Conservation (phyloP, 2,113 vertebrate genomes). For the Gobio gobio region DNA sequence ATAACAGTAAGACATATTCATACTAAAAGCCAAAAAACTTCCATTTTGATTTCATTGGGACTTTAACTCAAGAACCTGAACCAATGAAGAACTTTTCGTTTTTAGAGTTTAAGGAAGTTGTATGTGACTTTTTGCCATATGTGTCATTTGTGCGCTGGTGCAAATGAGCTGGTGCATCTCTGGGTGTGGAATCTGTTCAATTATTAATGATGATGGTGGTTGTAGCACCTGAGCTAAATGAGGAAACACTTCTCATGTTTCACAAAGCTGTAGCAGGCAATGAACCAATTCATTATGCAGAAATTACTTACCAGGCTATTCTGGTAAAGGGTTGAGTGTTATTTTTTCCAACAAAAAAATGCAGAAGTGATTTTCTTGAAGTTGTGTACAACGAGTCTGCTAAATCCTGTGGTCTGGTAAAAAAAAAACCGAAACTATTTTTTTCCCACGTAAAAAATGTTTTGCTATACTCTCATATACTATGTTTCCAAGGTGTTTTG, state of each 20-base stretch:
- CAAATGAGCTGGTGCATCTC: slow-evolving; percentile 35
- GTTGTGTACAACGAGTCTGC: background rate
- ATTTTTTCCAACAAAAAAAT: slow-evolving; percentile 17
- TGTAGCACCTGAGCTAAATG: slow-evolving; percentile 51
- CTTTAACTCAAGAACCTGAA: background rate
- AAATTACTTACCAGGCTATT: slow-evolving; percentile 36
- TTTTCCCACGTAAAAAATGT: background rate
- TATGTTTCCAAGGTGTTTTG: background rate
- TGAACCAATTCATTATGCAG: slow-evolving; percentile 28
- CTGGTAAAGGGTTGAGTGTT: background rate
- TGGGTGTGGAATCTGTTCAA: slow-evolving; percentile 66
- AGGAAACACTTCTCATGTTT: slow-evolving; percentile 50
- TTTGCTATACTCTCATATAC: too few species aligned
- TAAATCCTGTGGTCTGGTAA: background rate
- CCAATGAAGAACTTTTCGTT: background rate
- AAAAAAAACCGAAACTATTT: background rate
- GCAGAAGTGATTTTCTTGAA: background rate
- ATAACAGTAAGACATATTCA: too few species aligned
- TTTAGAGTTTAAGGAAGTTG: background rate
- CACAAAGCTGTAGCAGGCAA: slow-evolving; percentile 15
- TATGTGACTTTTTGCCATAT: background rate
- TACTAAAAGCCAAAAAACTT: too few species aligned
- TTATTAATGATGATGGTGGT: slow-evolving; percentile 57
- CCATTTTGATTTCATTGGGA: too few species aligned
- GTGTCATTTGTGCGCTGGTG: background rate